phyloP scores from a whole-genome alignment of 2,888 invertebrate species.

The Scaeva pyrastri region DNA sequence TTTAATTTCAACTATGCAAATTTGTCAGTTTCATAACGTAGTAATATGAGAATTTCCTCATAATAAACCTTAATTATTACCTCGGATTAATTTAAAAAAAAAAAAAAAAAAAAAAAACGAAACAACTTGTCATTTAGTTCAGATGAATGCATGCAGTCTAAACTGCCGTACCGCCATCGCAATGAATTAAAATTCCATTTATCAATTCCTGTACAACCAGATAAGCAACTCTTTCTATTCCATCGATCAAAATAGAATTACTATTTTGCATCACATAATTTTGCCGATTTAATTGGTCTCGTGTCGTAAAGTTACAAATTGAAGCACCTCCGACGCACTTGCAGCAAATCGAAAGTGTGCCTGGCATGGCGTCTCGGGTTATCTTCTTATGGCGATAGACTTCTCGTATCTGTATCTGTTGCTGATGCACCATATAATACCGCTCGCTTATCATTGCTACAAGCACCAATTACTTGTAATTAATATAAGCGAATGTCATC shows the following conservation, averaged over 20 bases:
- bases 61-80: constrained; percentile 51
- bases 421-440: not conserved
- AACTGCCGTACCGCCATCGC: constrained; percentile 7
- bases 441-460: constrained; percentile 33
- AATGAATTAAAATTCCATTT: constrained; percentile 62
- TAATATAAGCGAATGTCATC: constrained; percentile 63
- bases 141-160: constrained; percentile 43
- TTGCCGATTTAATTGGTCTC: constrained; percentile 47
- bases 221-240: not conserved
- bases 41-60: constrained; percentile 39
- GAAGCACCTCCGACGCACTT: constrained; percentile 32
- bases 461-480: constrained; percentile 55
- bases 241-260: constrained; percentile 51
- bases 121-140: constrained; percentile 43
- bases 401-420: not conserved
- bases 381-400: constrained; percentile 8
- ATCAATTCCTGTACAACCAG: constrained; percentile 53
- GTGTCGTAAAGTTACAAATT: constrained; percentile 14
- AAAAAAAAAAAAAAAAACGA: constrained; percentile 31
- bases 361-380: constrained; percentile 21
- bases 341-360: constrained; percentile 39
- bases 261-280: constrained; percentile 37
- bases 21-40: constrained; percentile 14
- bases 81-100: constrained; percentile 43
- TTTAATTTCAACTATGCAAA: constrained; percentile 4